Evolutionary conservation across 2,113 vertebrate genomes (phyloP).

Genomic region (Gnathonemus echidnorhynchus): DNA sequence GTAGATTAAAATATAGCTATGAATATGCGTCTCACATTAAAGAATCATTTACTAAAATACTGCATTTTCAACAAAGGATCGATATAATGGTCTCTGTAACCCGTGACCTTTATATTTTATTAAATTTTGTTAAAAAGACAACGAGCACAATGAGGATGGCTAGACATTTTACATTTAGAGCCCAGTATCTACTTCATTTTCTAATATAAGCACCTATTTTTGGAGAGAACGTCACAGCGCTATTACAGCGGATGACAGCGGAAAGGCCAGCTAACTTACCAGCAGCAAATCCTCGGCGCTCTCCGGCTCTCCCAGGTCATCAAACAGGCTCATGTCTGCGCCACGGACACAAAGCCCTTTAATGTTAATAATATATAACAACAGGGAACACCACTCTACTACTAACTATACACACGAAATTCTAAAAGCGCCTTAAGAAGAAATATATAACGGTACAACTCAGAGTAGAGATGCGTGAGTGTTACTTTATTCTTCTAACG

Average conservation of each 20-base stretch:
- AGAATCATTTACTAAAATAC: not conserved
- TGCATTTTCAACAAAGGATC: not conserved
- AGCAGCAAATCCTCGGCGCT: constrained; percentile 63
- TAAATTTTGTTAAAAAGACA: not conserved
- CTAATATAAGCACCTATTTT: not conserved
- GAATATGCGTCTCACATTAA: not conserved
- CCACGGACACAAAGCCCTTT: not conserved
- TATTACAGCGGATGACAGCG: constrained; percentile 47
- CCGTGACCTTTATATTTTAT: not conserved
- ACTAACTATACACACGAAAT: not conserved
- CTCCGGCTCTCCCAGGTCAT: constrained; percentile 70
- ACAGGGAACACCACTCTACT: not conserved
- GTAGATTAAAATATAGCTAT: not conserved
- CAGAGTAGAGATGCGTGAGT: not conserved
- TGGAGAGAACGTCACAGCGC: not conserved
- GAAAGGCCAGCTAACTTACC: constrained; percentile 44
- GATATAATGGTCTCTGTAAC: not conserved
- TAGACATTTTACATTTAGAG: not conserved
- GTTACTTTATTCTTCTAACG: not conserved
- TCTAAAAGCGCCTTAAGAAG: not conserved
- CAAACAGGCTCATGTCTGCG: constrained; percentile 76
- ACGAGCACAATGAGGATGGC: not conserved
- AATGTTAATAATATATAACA: not conserved
- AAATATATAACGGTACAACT: not conserved
- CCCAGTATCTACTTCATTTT: not conserved